Evolutionary conservation across 2,888 invertebrate species (phyloP).

Genomic region (Nomada hirtipes): DNA sequence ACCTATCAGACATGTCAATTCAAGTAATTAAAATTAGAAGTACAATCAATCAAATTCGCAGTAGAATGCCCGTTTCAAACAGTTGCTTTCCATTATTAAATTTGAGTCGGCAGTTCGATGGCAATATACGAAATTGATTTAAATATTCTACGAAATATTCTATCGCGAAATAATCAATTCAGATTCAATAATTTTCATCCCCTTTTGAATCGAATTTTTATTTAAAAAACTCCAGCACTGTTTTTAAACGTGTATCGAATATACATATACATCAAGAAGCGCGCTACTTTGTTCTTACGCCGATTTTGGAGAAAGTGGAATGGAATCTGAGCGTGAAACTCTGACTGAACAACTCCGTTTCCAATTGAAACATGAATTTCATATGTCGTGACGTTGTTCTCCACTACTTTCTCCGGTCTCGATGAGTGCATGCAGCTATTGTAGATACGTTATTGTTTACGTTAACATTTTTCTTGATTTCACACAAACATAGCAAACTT

Average conservation of each 20-base stretch:
- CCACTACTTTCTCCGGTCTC: slow-evolving; percentile 57
- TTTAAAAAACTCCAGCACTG: slow-evolving; percentile 22
- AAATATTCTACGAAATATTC: neutral
- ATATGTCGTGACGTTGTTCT: neutral
- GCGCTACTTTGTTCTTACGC: slow-evolving; percentile 13
- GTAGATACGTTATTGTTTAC: slow-evolving; percentile 44
- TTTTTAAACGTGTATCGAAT: slow-evolving; percentile 2
- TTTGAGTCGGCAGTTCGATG: neutral
- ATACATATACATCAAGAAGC: neutral
- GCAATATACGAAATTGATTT: neutral
- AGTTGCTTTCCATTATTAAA: neutral
- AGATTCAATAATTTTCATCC: neutral
- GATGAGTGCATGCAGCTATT: slow-evolving; percentile 58
- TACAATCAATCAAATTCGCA: neutral
- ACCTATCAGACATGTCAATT: neutral
- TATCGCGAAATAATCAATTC: neutral
- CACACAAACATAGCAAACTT: slow-evolving; percentile 12
- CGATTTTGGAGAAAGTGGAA: slow-evolving; percentile 54
- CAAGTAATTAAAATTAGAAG: neutral
- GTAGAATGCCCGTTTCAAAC: neutral
- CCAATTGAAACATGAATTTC: slow-evolving; percentile 3
- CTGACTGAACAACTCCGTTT: neutral
- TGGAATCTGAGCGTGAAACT: neutral
- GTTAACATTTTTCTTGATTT: slow-evolving; percentile 36
- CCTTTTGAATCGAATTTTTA: neutral